Conservation (phyloP, 2,888 invertebrate species). For the Micropterix aruncella region DNA sequence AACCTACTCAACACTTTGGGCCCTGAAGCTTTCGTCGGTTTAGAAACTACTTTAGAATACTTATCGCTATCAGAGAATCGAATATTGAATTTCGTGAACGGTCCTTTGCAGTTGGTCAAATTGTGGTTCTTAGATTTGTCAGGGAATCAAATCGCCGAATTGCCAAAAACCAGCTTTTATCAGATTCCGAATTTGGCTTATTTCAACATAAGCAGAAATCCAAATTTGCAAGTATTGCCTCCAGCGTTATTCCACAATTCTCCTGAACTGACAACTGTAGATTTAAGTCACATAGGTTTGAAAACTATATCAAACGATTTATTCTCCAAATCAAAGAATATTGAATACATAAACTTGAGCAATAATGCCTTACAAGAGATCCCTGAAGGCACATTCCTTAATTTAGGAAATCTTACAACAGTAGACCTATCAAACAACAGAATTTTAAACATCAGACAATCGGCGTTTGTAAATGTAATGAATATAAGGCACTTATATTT, state of each 20-base stretch:
- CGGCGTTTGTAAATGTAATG: conserved; percentile 65
- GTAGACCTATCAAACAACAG: conserved; percentile 71
- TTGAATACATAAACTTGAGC: conserved; percentile 53
- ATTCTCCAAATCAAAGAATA: conserved; percentile 47
- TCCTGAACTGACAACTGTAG: conserved; percentile 50
- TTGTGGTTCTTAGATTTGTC: conserved; percentile 63
- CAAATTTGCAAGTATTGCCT: conserved; percentile 48
- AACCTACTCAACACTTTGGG: conserved; percentile 60
- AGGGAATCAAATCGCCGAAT: conserved; percentile 60
- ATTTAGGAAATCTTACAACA: conserved; percentile 56
- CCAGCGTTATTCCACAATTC: conserved; percentile 57
- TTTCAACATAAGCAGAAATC: conserved; percentile 65
- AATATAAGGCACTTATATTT: conserved; percentile 57
- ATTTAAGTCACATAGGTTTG: conserved; percentile 60
- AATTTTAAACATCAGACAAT: conserved; percentile 58
- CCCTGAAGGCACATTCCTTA: conserved; percentile 61
- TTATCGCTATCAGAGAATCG: conserved; percentile 63
- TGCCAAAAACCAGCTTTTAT: conserved; percentile 52
- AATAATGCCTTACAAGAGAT: conserved; percentile 67
- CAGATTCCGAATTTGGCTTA: conserved; percentile 51
- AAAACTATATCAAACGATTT: conserved; percentile 60
- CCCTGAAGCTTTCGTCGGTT: conserved; percentile 59
- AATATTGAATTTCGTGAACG: conserved; percentile 49
- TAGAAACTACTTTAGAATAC: conserved; percentile 57
- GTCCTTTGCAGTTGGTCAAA: conserved; percentile 46